These are phyloP conservation scores for Scaptomyza montana DNA, from an alignment of 1,140 invertebrate genomes.

Conservation along the genomic window DNA sequence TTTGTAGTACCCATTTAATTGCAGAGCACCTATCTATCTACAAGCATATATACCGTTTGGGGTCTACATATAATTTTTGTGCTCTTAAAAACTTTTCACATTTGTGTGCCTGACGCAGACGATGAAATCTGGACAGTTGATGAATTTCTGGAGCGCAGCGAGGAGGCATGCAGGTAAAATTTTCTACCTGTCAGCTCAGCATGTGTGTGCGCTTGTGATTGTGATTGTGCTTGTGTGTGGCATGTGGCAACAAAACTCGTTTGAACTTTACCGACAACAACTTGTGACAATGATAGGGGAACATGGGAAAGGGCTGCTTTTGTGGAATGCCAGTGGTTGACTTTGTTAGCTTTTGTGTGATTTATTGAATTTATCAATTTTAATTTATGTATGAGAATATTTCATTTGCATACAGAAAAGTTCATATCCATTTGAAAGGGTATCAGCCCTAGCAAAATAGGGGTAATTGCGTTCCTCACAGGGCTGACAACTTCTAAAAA, in stretches of 20 bases:
- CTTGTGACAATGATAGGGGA: conserved; percentile 8
- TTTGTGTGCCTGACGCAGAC: conserved; percentile 83
- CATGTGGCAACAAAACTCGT: conserved; percentile 60
- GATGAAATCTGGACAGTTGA: conserved; percentile 94
- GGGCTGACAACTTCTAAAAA: too few species aligned
- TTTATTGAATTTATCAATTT: conserved; percentile 67
- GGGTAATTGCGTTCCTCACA: too few species aligned
- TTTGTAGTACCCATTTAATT: conserved; percentile 23
- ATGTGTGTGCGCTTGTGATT: background rate
- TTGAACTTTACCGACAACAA: conserved; percentile 47
- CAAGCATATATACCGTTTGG: background rate
- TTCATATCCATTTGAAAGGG: conserved; percentile 5
- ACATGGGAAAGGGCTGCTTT: too few species aligned
- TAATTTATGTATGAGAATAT: conserved; percentile 47
- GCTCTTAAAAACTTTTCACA: conserved; percentile 67
- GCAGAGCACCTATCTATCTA: conserved; percentile 11
- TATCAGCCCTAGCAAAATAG: too few species aligned
- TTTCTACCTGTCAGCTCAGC: conserved; percentile 25
- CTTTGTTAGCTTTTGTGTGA: conserved; percentile 49
- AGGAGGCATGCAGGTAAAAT: conserved; percentile 89
- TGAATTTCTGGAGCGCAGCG: conserved; percentile 92
- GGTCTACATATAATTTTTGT: conserved; percentile 48
- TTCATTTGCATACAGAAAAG: conserved; percentile 41
- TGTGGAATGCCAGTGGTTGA: conserved; percentile 14
- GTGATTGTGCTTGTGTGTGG: conserved; percentile 32